These are phyloP conservation scores for Apocrypta bakeri DNA, from an alignment of 1,140 invertebrate genomes.

Conservation along the genomic window DNA sequence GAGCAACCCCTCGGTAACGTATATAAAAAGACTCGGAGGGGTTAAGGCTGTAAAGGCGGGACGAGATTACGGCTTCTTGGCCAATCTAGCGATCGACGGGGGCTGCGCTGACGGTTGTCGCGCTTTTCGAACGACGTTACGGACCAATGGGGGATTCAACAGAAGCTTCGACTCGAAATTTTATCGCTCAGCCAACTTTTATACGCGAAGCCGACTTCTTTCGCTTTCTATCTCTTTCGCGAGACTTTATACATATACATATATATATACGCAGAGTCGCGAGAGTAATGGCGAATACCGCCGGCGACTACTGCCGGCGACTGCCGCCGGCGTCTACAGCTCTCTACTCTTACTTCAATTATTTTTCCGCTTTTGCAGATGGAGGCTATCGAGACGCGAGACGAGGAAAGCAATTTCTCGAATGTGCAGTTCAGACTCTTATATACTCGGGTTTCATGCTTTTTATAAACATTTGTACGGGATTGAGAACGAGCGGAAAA, in stretches of 20 bases:
- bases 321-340: not conserved
- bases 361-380: not conserved
- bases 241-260: constrained; percentile 14
- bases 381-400: not conserved
- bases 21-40: constrained; percentile 21
- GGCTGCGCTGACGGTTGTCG: not conserved
- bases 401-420: not conserved
- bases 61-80: constrained; percentile 1
- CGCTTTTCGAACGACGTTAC: not conserved
- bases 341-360: not conserved
- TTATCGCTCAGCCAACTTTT: constrained; percentile 19
- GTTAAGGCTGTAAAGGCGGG: constrained; percentile 6
- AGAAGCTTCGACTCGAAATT: not conserved
- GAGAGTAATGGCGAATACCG: constrained; percentile 39
- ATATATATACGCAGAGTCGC: no score
- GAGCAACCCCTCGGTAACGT: not conserved
- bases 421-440: constrained; percentile 17
- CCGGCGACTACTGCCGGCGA: not conserved
- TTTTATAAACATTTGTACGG: constrained; percentile 62
- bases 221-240: not conserved
- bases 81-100: constrained; percentile 28
- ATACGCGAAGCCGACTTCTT: constrained; percentile 1
- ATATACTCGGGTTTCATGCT: not conserved
- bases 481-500: not conserved
- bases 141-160: constrained; percentile 23